Percentiles rank a stretch among this genome's conserved stretches.
phyloP scores from a whole-genome alignment of 2,113 vertebrate genomes.

The Bos taurus region ARS-UCD2.0 NC_037349.1:51368501-51369000 shows the following conservation, averaged over 20 bases:
- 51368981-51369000: not conserved
- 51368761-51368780: not conserved
- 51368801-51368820: not conserved
- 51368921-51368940: not conserved
- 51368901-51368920: not conserved
- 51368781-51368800: not conserved
- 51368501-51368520: not conserved
- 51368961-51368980: not conserved
- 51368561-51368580: not conserved
- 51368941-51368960: not conserved
- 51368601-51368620: not conserved
- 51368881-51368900: not conserved
- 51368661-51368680: not conserved
- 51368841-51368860: not conserved
- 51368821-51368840: not conserved
- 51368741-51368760: not conserved
- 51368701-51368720: not conserved
- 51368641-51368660: not conserved
- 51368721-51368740: not conserved
- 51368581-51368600: not conserved
- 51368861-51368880: not conserved
- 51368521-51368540: not conserved
- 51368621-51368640: not conserved
- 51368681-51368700: not conserved
- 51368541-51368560: not conserved